Conservation (phyloP, 2,797 vertebrate genomes). For the Picus viridis region DNA sequence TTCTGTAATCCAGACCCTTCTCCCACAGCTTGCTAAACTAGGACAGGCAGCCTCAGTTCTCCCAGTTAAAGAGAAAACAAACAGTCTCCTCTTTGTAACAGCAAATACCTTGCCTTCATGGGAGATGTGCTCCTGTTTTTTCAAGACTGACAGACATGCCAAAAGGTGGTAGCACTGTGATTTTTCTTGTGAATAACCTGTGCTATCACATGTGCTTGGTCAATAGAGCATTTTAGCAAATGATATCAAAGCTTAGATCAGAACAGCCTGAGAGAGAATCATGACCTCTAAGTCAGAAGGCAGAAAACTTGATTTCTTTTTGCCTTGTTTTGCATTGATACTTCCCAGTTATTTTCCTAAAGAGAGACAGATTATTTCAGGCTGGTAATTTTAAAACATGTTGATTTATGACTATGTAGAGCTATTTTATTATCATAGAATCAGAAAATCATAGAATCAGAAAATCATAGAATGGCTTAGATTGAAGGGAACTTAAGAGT, state of each 20-base stretch:
- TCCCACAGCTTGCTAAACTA: background rate
- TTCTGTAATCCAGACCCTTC: background rate
- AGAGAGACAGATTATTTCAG: background rate
- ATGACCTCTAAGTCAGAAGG: background rate
- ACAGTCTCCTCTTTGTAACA: background rate
- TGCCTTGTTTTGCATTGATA: background rate
- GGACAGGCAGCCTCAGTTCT: background rate
- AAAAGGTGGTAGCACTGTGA: background rate
- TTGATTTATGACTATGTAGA: background rate
- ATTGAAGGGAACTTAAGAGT: too few relatives aligned
- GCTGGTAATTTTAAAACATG: background rate
- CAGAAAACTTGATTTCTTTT: background rate
- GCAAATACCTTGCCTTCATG: fast-evolving
- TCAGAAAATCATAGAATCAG: too few relatives aligned
- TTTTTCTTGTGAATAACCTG: background rate
- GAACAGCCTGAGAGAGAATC: background rate
- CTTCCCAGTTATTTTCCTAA: background rate
- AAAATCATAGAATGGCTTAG: too few relatives aligned
- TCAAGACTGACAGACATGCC: background rate
- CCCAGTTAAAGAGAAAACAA: background rate
- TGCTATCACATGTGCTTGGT: fast-evolving
- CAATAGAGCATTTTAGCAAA: background rate
- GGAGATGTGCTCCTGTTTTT: background rate
- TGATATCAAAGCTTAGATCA: background rate
- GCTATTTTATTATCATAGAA: background rate